Percentiles rank a stretch among this genome's conserved stretches.
These are phyloP conservation scores for Kradibia gibbosae DNA, from an alignment of 1,140 invertebrate species.

Conservation along the genomic window DNA sequence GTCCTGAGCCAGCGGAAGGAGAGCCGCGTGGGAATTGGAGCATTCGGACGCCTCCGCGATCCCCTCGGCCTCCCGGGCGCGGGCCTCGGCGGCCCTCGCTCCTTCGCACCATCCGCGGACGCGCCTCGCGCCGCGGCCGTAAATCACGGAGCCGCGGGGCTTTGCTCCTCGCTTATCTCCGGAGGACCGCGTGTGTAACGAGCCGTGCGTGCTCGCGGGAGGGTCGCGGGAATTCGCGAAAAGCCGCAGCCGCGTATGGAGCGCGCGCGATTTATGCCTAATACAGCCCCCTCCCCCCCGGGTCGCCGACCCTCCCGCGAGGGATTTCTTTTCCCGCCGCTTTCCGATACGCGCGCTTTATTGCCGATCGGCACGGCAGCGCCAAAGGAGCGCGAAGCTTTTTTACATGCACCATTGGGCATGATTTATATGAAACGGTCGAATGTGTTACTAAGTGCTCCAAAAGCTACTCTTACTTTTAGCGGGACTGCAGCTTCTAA, in stretches of 20 bases:
- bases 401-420: too few species aligned
- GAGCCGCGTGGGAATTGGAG: slow-evolving; percentile 48
- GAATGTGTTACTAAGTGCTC: too few species aligned
- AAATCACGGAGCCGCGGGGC: slow-evolving; percentile 35
- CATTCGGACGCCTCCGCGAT: slow-evolving; percentile 20
- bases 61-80: background rate
- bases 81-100: background rate
- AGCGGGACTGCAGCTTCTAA: too few species aligned
- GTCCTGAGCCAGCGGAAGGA: background rate
- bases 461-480: too few species aligned
- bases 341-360: too few species aligned
- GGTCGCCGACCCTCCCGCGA: too few species aligned
- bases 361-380: too few species aligned
- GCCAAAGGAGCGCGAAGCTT: too few species aligned
- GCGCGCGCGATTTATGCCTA: background rate
- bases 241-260: background rate
- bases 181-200: slow-evolving; percentile 14
- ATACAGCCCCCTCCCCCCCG: background rate
- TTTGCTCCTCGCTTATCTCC: slow-evolving; percentile 6
- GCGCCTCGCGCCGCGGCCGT: slow-evolving; percentile 1
- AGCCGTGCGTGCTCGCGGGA: background rate
- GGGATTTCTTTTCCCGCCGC: too few species aligned
- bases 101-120: background rate
- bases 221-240: background rate
- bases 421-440: too few species aligned